These are phyloP conservation scores for Erythrocebus patas DNA, from an alignment of 2,113 vertebrate species.

Conservation along the genomic window DNA sequence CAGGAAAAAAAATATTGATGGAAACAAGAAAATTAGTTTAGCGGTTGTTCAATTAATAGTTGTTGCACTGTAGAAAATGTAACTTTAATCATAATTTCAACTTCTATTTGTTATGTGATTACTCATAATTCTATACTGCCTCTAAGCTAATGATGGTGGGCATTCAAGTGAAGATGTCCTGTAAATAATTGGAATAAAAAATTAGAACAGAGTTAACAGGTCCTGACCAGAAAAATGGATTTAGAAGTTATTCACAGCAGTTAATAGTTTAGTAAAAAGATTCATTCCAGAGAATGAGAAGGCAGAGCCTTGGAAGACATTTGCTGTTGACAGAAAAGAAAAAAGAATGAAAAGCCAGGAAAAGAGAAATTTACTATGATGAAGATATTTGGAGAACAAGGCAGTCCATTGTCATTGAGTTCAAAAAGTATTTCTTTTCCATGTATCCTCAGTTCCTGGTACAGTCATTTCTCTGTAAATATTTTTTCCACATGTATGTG, in stretches of 20 bases:
- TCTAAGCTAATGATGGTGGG: background rate
- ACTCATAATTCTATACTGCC: background rate
- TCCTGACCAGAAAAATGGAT: background rate
- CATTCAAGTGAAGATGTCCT: background rate
- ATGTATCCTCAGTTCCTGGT: background rate
- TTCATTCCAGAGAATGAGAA: background rate
- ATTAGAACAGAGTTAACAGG: background rate
- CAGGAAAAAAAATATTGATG: background rate
- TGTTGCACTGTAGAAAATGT: background rate
- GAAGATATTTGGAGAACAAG: background rate
- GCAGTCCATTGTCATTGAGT: background rate
- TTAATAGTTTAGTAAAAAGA: background rate
- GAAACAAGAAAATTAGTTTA: conserved; percentile 16
- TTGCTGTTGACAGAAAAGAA: background rate
- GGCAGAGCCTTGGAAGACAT: background rate
- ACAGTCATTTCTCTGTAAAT: background rate
- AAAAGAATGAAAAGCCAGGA: background rate
- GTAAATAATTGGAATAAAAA: background rate
- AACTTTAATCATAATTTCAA: conserved; percentile 36
- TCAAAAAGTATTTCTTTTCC: background rate
- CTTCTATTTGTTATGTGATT: background rate
- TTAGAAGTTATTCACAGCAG: background rate
- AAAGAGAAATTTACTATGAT: background rate
- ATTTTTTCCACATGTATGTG: background rate
- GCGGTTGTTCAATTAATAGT: background rate